Evolutionary conservation across 2,113 vertebrate genomes (phyloP).

Genomic region (Erpornis zantholeuca): DNA sequence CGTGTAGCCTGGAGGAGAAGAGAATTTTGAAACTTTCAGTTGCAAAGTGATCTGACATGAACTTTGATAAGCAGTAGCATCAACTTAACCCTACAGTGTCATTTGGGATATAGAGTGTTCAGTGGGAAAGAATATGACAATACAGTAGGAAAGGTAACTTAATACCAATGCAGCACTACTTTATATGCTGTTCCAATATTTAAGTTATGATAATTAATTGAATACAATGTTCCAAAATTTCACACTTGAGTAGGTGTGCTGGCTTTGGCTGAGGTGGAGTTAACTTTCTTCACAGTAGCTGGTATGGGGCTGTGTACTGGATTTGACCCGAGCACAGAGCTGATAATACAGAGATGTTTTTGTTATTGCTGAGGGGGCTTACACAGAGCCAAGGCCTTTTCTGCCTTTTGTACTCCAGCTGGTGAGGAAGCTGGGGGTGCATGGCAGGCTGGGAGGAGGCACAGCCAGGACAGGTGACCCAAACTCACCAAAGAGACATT

Average conservation of each 20-base stretch:
- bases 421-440: not conserved
- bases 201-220: not conserved
- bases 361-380: not conserved
- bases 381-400: not conserved
- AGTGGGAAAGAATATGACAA: not conserved
- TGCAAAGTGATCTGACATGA: not conserved
- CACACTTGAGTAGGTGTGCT: not conserved
- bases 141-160: not conserved
- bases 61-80: constrained; percentile 2
- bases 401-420: not conserved
- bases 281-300: not conserved
- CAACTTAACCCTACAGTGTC: not conserved
- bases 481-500: too few species aligned
- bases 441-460: fast-evolving
- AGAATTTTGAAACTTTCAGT: not conserved
- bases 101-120: not conserved
- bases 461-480: not conserved
- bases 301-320: not conserved
- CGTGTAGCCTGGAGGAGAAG: not conserved
- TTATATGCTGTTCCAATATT: not conserved
- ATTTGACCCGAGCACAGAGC: not conserved
- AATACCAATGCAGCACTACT: not conserved
- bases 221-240: constrained; percentile 42
- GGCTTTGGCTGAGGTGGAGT: not conserved
- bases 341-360: not conserved